A percentile compares a stretch with the other conserved stretches of the same genome.
Evolutionary conservation across 2,888 invertebrate genomes (phyloP).

Genomic region (Patella depressa): DNA sequence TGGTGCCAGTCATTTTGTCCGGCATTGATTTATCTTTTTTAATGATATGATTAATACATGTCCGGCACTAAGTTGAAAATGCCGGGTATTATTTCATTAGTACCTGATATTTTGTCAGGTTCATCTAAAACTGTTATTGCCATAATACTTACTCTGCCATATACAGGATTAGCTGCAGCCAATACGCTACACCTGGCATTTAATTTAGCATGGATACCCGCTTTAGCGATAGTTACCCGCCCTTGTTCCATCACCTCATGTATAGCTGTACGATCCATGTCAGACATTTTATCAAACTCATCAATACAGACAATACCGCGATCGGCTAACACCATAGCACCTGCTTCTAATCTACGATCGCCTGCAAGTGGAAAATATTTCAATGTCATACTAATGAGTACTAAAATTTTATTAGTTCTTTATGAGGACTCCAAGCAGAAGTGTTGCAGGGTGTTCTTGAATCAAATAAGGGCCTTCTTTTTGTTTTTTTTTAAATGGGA

Average conservation of each 20-base stretch:
- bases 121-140: too few relatives aligned
- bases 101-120: too few relatives aligned
- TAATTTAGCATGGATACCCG: slow-evolving; percentile 95
- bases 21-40: too few relatives aligned
- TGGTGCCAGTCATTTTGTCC: too few relatives aligned
- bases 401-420: background rate
- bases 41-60: too few relatives aligned
- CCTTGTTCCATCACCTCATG: slow-evolving; percentile 99
- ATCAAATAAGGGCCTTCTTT: background rate
- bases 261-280: slow-evolving; percentile 98
- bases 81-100: too few relatives aligned
- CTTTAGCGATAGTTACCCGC: slow-evolving; percentile 94
- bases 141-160: slow-evolving; percentile 81
- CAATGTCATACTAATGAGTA: background rate
- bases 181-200: slow-evolving; percentile 98
- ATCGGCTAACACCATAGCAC: slow-evolving; percentile 99
- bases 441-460: background rate
- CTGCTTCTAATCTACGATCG: slow-evolving; percentile 87
- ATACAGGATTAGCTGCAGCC: slow-evolving; percentile 99
- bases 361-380: slow-evolving; percentile 53
- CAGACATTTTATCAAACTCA: slow-evolving; percentile 99
- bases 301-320: slow-evolving; percentile 97
- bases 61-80: too few relatives aligned
- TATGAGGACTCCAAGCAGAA: background rate
- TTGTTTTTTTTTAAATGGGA: too few relatives aligned